Evolutionary conservation across 2,888 invertebrate genomes (phyloP).

Genomic region (Acanthococcus lagerstroemiae): DNA sequence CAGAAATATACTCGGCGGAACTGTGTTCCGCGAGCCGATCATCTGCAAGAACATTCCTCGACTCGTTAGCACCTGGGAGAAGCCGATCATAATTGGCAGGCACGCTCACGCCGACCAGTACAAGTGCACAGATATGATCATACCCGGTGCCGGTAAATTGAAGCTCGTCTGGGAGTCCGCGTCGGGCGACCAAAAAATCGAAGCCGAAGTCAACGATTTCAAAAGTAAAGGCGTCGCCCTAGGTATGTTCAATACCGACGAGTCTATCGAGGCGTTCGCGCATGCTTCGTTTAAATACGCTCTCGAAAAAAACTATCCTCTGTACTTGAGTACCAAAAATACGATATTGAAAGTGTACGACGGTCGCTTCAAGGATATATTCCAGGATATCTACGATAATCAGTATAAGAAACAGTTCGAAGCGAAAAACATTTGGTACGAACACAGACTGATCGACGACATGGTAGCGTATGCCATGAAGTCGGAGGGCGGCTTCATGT

Average conservation of each 20-base stretch:
- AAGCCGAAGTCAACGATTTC: slow-evolving; percentile 71
- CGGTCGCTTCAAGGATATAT: slow-evolving; percentile 93
- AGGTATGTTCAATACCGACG: slow-evolving; percentile 94
- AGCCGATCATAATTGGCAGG: slow-evolving; percentile 96
- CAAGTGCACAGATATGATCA: slow-evolving; percentile 92
- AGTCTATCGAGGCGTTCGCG: slow-evolving; percentile 86
- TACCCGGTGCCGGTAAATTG: slow-evolving; percentile 80
- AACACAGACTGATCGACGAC: slow-evolving; percentile 95
- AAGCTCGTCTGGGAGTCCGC: slow-evolving; percentile 70
- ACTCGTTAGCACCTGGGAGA: slow-evolving; percentile 86
- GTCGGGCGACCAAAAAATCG: slow-evolving; percentile 47
- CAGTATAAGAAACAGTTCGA: slow-evolving; percentile 79
- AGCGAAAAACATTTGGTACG: slow-evolving; percentile 86
- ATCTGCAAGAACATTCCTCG: slow-evolving; percentile 90
- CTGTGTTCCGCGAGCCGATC: slow-evolving; percentile 75
- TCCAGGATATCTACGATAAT: slow-evolving; percentile 85
- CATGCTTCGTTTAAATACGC: slow-evolving; percentile 90
- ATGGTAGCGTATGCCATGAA: slow-evolving; percentile 99
- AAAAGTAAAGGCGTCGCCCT: slow-evolving; percentile 83
- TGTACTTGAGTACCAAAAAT: slow-evolving; percentile 93
- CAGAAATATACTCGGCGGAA: slow-evolving; percentile 75
- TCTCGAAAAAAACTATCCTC: slow-evolving; percentile 69
- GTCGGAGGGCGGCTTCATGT: slow-evolving; percentile 96
- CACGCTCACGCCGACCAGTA: slow-evolving; percentile 97
- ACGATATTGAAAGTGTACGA: slow-evolving; percentile 94